These are phyloP conservation scores for Xestoiulus laeticollis DNA, from an alignment of 2,888 invertebrate genomes.

Conservation along the genomic window DNA sequence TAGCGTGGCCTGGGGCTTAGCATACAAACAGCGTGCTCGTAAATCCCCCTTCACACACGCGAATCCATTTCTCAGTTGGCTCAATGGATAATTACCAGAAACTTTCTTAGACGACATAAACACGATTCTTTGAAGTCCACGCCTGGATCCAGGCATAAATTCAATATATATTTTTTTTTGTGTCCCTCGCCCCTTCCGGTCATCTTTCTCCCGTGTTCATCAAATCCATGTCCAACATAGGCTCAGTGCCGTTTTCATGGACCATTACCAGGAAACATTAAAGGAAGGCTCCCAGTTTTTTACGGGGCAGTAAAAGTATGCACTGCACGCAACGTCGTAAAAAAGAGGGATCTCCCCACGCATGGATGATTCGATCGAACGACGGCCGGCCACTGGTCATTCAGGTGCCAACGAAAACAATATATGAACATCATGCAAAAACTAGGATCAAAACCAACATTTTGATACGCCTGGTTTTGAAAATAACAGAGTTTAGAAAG, in stretches of 20 bases:
- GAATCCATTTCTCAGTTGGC: no score
- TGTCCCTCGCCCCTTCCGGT: slow-evolving; percentile 12
- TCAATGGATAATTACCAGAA: neutral
- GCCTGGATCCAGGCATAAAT: slow-evolving; percentile 9
- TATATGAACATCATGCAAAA: neutral
- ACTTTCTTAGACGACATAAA: neutral
- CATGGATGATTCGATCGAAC: neutral
- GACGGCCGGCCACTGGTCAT: slow-evolving; percentile 31
- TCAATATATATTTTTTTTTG: slow-evolving; percentile 17
- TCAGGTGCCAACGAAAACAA: slow-evolving; percentile 47
- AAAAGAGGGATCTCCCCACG: slow-evolving; percentile 39
- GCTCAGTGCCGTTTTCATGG: slow-evolving; percentile 52
- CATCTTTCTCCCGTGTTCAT: slow-evolving; percentile 50
- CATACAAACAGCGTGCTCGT: no score
- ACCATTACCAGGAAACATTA: slow-evolving; percentile 53
- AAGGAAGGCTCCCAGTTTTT: slow-evolving; percentile 52
- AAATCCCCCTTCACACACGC: no score
- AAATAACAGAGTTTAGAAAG: no score
- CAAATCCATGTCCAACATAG: slow-evolving; percentile 53
- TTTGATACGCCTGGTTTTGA: no score
- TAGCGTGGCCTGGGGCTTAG: no score
- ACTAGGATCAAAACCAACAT: neutral
- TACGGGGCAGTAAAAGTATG: slow-evolving; percentile 50
- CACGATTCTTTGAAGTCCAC: neutral
- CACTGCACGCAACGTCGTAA: slow-evolving; percentile 48